Evolutionary conservation across 2,113 vertebrate genomes (phyloP).

Genomic region (Nanorana parkeri): DNA sequence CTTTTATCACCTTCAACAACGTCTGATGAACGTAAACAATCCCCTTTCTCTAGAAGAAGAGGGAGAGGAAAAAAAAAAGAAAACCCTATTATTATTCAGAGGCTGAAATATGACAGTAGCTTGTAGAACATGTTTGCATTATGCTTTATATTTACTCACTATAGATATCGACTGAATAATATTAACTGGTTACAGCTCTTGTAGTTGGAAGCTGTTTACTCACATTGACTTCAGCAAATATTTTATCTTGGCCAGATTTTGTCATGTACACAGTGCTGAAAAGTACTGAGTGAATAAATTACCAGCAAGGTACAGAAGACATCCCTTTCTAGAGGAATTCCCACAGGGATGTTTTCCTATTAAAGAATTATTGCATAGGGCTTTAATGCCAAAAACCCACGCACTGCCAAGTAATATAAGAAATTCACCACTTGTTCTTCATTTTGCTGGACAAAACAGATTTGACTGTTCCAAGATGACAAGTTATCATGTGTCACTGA

Average conservation of each 20-base stretch:
- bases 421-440: slow-evolving; percentile 64
- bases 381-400: slow-evolving; percentile 38
- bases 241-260: slow-evolving; percentile 55
- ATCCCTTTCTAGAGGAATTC: slow-evolving; percentile 48
- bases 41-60: slow-evolving; percentile 8
- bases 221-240: slow-evolving; percentile 54
- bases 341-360: slow-evolving; percentile 50
- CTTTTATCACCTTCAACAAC: slow-evolving; percentile 41
- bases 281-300: slow-evolving; percentile 56
- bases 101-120: slow-evolving; percentile 50
- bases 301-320: slow-evolving; percentile 49
- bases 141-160: slow-evolving; percentile 43
- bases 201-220: slow-evolving; percentile 51
- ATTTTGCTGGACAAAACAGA: slow-evolving; percentile 69
- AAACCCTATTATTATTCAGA: slow-evolving; percentile 43
- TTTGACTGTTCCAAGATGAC: slow-evolving; percentile 71
- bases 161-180: slow-evolving; percentile 55
- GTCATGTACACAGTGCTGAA: slow-evolving; percentile 51
- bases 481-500: slow-evolving; percentile 73
- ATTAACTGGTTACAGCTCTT: slow-evolving; percentile 48
- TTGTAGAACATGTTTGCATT: slow-evolving; percentile 55
- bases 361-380: slow-evolving; percentile 53
- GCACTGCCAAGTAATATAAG: slow-evolving; percentile 55
- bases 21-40: slow-evolving; percentile 53
- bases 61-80: not conserved